Evolutionary conservation across 2,888 invertebrate species (phyloP).

Genomic region (Eilema caniola): DNA sequence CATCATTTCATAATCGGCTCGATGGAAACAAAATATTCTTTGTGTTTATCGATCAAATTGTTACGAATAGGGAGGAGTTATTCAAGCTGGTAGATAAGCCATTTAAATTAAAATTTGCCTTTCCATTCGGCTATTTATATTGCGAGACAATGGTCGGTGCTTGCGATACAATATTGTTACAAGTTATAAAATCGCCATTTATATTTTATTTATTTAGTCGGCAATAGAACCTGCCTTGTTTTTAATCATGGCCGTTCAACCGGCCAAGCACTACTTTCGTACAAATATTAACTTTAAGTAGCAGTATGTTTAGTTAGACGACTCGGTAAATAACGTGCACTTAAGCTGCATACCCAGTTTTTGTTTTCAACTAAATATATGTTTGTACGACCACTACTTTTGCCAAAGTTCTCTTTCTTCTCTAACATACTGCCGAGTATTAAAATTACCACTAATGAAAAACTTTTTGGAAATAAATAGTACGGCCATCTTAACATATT

Average conservation of each 20-base stretch:
- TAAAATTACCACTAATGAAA: no score
- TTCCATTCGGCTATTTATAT: not conserved
- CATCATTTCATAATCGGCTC: not conserved
- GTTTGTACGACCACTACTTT: not conserved
- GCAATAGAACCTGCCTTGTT: not conserved
- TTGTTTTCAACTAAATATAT: not conserved
- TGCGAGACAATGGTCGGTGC: not conserved
- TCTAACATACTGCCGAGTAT: not conserved
- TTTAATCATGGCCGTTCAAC: not conserved
- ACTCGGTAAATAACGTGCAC: not conserved
- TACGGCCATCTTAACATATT: not conserved
- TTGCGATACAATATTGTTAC: not conserved
- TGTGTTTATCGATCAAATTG: slow-evolving; percentile 3
- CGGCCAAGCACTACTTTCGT: not conserved
- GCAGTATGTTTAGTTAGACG: not conserved
- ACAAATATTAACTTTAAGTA: not conserved
- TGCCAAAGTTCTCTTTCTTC: not conserved
- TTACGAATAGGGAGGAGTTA: not conserved
- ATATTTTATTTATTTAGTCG: not conserved
- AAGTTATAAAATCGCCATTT: no score
- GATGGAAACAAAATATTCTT: slow-evolving; percentile 1
- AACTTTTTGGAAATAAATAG: not conserved
- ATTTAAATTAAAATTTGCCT: not conserved
- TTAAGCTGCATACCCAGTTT: not conserved
- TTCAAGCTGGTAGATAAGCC: slow-evolving; percentile 1